Base-by-base conservation (phyloP, 2,888 invertebrate genomes). In the Colostygia pectinataria region DNA sequence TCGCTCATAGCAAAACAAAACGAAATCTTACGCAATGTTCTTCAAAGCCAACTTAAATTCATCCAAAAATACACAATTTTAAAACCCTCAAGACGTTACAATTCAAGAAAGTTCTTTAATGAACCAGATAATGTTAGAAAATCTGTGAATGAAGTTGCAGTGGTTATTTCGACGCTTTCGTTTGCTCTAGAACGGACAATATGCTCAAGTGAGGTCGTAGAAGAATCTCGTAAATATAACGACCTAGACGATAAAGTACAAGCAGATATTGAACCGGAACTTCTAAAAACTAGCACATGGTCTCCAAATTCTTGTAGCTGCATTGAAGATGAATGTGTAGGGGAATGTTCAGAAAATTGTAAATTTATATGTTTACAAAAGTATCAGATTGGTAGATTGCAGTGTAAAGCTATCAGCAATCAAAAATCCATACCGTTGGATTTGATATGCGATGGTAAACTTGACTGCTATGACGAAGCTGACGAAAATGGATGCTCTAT, bases 371-470 rank as follows among this genome's bases (percentile, higher is more conserved):
- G 89, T 55, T 70, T 65, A 62, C 74, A 81, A 48, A 77, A 67
- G 51, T 65, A 73, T 51, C 71, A 56, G 52, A 65, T 89, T 39
- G 56, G 58, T 9, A 68, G 66, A 25, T 83, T 74, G 74, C 53
- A 53, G n/a, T 89, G 89, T 54, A 57, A 67, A 34, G 70, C 83
- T 4, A 46, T 77, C 3, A 66, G 63, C 23, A 68, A 65, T 0
- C 57, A 61, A 1, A 57, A 57, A 8, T 65, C 64, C 32, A 63
- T 88, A 4, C 38, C 75, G 1, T 36, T 88, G 8, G 69, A 79
- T 55, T 53, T 61, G 1, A 33, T 88, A 27, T 88, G 89, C 55
- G 86, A 89, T 50, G 88, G 89, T 0, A 87, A 84, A 76, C 52
- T 77, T 9, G 89, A 89, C 49, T 89, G 89, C 56, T 72, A 63